Conservation (phyloP, 2,797 vertebrate species). For the Euphonia xanthogaster region DNA sequence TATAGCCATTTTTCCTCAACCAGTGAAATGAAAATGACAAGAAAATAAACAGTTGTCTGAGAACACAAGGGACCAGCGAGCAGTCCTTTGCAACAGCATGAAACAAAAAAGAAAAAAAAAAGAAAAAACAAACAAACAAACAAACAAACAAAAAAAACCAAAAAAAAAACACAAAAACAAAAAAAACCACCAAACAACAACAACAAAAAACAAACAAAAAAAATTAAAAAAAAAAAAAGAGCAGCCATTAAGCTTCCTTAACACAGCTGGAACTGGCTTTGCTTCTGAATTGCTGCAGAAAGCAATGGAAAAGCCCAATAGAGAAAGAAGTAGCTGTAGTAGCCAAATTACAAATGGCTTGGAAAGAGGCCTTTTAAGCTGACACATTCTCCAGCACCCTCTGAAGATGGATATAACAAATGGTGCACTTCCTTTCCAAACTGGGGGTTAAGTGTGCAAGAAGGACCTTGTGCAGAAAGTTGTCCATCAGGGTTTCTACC, state of each 20-base stretch:
- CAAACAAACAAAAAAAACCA: too few relatives aligned
- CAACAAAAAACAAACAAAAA: too few relatives aligned
- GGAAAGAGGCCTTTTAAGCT: not conserved
- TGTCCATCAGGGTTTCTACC: not conserved
- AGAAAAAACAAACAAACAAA: too few relatives aligned
- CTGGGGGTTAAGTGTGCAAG: not conserved
- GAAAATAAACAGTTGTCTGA: slow-evolving; percentile 38
- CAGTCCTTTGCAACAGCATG: not conserved
- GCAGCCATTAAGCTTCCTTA: slow-evolving; percentile 7
- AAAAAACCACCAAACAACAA: too few relatives aligned
- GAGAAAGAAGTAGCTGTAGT: not conserved
- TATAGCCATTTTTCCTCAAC: slow-evolving; percentile 11
- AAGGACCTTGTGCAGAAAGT: not conserved
- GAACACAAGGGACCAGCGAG: not conserved
- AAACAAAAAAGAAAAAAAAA: not conserved
- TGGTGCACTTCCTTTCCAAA: not conserved
- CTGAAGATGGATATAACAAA: not conserved
- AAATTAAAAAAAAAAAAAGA: not conserved
- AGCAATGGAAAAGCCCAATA: not conserved
- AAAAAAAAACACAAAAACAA: too few relatives aligned
- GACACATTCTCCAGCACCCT: not conserved
- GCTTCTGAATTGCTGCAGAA: not conserved
- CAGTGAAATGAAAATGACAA: slow-evolving; percentile 13
- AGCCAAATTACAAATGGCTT: slow-evolving; percentile 34
- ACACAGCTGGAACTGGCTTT: slow-evolving; percentile 41